Evolutionary conservation across 2,888 invertebrate genomes (phyloP).

Genomic region (Polyommatus icarus): DNA sequence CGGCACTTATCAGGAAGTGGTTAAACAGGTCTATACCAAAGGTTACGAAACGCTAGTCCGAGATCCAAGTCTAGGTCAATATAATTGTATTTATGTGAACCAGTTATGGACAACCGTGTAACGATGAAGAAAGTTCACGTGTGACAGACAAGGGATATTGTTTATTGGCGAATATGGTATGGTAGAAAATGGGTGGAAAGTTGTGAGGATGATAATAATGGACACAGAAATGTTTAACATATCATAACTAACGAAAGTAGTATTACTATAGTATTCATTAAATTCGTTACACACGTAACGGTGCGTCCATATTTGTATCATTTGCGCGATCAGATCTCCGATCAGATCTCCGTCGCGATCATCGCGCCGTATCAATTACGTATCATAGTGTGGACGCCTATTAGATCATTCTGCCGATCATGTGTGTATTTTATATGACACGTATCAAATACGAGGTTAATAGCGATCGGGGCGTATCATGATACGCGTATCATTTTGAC

Average conservation of each 20-base stretch:
- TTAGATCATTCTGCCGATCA: too few relatives aligned
- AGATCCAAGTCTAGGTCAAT: neutral
- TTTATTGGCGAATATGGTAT: neutral
- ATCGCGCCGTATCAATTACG: too few relatives aligned
- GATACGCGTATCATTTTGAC: too few relatives aligned
- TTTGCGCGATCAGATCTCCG: too few relatives aligned
- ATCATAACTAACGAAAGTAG: neutral
- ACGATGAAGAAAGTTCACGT: neutral
- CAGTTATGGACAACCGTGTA: neutral
- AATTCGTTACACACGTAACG: neutral
- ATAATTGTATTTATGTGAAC: conserved; percentile 3
- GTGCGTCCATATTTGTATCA: too few relatives aligned
- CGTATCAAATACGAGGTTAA: too few relatives aligned
- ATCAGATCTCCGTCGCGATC: too few relatives aligned
- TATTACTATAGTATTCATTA: neutral
- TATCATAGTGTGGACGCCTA: too few relatives aligned
- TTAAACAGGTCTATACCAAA: neutral
- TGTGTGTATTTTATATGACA: too few relatives aligned
- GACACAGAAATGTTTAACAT: neutral
- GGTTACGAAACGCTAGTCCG: neutral
- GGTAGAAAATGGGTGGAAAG: conserved; percentile 7
- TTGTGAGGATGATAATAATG: neutral
- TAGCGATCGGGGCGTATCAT: too few relatives aligned
- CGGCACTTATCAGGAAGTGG: too few relatives aligned
- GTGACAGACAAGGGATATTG: conserved; percentile 16